Evolutionary conservation across 1,140 invertebrate genomes (phyloP), one percentile per base, ranked within the genome.

Genomic region (Macrocentrus cingulum): DNA sequence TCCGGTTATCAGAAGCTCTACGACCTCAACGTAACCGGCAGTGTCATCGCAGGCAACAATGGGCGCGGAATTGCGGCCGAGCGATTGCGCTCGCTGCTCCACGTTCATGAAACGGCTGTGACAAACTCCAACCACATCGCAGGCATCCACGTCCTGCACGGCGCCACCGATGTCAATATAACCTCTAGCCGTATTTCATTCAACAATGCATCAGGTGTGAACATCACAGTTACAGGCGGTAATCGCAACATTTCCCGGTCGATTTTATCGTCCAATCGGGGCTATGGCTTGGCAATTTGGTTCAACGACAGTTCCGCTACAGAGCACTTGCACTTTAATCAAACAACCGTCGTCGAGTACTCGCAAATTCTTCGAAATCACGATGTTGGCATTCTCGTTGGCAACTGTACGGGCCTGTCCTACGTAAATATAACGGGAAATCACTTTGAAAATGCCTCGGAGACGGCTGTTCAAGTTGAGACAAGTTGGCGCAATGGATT

Each of bases 111-210:
- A 13, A 90, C 88, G 1, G 88, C 87, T 0, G 83, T 98, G n/a
- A 89, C 90, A 0, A 88, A 90, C 57, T 97, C 96, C 69, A 88
- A 88, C 60, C 90, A 95, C 68, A 85, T 92, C 6, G 92, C 92
- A 5, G 95, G 95, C 1, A 81, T 97, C 5, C 91, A 96, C 67
- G 84, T 98, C 2, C 80, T 87, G 0, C 87, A 83, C 60, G 95
- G 95, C 0, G 91, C 88, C 1, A 92, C 92, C n/a, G 91, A 96
- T 69, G 85, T 99, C 0, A 95, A 98, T 67, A 84, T 99, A 1
- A 97, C 95, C 3, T 86, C 89, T 62, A 94, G 91, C 59, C 84
- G 89, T 66, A 91, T 99, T 34, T 88, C 86, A 0, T 90, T 94
- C 63, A 99, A 99, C 74, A 85, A 89, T 67, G 97, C 95, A 0